phyloP scores from a whole-genome alignment of 1,140 invertebrate species.

The Bombus soroeensis region DNA sequence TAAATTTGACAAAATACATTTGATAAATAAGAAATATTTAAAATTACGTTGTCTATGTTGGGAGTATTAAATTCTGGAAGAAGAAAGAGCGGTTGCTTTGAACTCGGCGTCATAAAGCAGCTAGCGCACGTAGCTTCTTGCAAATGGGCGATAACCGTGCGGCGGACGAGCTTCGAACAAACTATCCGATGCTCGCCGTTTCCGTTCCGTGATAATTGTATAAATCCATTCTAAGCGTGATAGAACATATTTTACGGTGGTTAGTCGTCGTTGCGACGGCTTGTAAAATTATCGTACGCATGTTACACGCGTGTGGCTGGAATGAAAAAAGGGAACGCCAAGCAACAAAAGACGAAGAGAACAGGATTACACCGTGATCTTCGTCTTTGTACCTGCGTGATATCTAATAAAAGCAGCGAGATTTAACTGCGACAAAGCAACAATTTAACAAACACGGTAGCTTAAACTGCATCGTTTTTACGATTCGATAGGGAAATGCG shows the following conservation, averaged over 20 bases:
- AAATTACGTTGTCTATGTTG: neutral
- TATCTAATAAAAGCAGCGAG: neutral
- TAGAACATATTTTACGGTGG: slow-evolving; percentile 23
- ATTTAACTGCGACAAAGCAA: neutral
- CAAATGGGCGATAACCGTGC: neutral
- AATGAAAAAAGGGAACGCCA: neutral
- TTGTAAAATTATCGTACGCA: neutral
- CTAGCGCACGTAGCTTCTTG: neutral
- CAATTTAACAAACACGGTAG: neutral
- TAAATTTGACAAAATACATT: neutral
- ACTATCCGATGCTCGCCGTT: slow-evolving; percentile 10
- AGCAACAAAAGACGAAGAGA: too few species aligned
- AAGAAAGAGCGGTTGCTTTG: too few species aligned
- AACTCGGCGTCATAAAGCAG: neutral
- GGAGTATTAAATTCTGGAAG: too few species aligned
- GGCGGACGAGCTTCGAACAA: neutral
- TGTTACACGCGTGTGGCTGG: neutral
- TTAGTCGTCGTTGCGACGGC: neutral
- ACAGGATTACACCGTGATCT: neutral
- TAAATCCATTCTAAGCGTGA: slow-evolving; percentile 15
- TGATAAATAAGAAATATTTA: too few species aligned
- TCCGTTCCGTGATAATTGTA: slow-evolving; percentile 30
- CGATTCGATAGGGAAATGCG: neutral
- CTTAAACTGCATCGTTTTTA: neutral
- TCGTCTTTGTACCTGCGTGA: neutral